phyloP scores from a whole-genome alignment of 2,888 invertebrate genomes.

The Melanophora roralis region DNA sequence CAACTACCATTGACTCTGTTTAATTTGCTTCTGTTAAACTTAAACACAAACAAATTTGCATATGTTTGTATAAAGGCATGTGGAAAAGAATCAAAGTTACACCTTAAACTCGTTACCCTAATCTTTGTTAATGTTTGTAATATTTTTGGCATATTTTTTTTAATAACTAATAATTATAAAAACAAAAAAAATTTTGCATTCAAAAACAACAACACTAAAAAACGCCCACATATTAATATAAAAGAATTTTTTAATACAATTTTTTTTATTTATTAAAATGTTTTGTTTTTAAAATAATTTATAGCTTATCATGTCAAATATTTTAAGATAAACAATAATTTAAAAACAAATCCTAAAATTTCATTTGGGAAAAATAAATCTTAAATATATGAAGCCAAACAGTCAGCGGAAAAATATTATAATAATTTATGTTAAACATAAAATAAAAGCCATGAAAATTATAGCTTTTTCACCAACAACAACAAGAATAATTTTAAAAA shows the following conservation, averaged over 20 bases:
- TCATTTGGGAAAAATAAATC: constrained; percentile 43
- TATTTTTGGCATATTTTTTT: not conserved
- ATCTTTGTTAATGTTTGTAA: constrained; percentile 11
- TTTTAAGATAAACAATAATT: constrained; percentile 43
- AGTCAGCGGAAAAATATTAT: not conserved
- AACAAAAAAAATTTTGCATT: not conserved
- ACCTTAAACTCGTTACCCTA: constrained; percentile 40
- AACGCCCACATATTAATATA: constrained; percentile 49
- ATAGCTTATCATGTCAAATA: constrained; percentile 49
- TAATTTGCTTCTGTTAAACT: constrained; percentile 12
- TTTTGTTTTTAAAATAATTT: constrained; percentile 20
- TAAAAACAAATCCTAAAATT: constrained; percentile 15
- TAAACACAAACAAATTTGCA: not conserved
- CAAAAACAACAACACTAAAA: constrained; percentile 1
- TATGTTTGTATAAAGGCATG: not conserved
- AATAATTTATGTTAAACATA: constrained; percentile 29
- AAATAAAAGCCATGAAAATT: constrained; percentile 14
- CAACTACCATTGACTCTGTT: not conserved
- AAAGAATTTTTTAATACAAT: constrained; percentile 28
- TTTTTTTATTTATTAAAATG: constrained; percentile 4
- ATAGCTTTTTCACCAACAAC: not conserved
- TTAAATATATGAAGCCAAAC: not conserved
- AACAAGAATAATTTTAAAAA: not conserved
- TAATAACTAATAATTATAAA: constrained; percentile 32
- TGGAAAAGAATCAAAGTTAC: not conserved